Evolutionary conservation across 2,113 vertebrate species (phyloP).

Genomic region (Amblyornis subalaris): DNA sequence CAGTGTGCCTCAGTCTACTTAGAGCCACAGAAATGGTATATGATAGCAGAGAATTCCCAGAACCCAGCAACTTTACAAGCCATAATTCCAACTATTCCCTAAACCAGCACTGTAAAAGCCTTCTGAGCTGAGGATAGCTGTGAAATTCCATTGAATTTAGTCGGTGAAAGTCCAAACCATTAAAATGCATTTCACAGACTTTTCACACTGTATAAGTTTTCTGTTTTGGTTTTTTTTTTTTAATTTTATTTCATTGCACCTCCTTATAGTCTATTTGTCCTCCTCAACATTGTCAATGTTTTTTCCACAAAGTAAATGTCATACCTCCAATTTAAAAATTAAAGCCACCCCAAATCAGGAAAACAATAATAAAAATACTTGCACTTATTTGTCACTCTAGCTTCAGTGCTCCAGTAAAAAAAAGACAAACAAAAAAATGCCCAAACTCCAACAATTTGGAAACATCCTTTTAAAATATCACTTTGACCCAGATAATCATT

Average conservation of each 20-base stretch:
- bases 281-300: fast-evolving
- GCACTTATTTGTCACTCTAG: background rate
- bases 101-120: background rate
- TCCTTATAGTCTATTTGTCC: background rate
- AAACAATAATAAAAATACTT: background rate
- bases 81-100: background rate
- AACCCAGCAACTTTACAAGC: background rate
- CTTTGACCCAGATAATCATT: background rate
- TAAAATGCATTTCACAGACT: background rate
- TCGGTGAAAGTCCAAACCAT: background rate
- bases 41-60: background rate
- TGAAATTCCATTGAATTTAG: background rate
- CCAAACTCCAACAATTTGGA: background rate
- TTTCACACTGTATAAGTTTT: background rate
- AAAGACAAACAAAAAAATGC: background rate
- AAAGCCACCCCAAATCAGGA: fast-evolving
- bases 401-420: background rate
- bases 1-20: background rate
- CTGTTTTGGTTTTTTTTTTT: background rate
- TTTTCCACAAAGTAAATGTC: background rate
- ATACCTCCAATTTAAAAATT: background rate
- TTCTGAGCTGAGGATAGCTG: background rate
- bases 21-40: background rate
- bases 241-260: background rate
- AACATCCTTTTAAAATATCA: background rate